Conservation (phyloP, 2,888 invertebrate genomes). For the Acanthacorydalis orientalis region DNA sequence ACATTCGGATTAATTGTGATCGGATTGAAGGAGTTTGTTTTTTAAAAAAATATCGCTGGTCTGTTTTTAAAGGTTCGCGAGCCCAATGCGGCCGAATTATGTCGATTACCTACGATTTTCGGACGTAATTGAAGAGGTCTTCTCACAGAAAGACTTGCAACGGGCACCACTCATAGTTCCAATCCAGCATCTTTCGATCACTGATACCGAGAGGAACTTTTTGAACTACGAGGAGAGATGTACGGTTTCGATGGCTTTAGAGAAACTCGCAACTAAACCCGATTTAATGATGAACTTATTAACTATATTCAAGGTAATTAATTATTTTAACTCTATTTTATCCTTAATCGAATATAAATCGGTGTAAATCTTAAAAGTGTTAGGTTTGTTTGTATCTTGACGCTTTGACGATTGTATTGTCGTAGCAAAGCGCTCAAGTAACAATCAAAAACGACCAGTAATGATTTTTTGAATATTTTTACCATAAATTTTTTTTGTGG, state of each 20-base stretch:
- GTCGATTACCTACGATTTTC: constrained; percentile 54
- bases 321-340: too few species aligned
- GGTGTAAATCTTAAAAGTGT: not conserved
- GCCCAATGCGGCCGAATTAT: constrained; percentile 37
- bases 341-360: too few species aligned
- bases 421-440: too few species aligned
- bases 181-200: constrained; percentile 48
- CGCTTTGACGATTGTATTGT: too few species aligned
- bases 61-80: constrained; percentile 37
- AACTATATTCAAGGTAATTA: constrained; percentile 49
- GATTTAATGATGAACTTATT: constrained; percentile 51
- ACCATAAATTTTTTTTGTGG: too few species aligned
- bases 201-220: constrained; percentile 43
- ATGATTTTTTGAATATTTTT: too few species aligned
- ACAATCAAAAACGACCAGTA: too few species aligned
- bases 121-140: constrained; percentile 48
- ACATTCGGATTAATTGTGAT: too few species aligned
- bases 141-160: constrained; percentile 44
- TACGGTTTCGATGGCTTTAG: constrained; percentile 42
- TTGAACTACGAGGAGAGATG: constrained; percentile 58
- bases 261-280: constrained; percentile 46
- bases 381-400: too few species aligned
- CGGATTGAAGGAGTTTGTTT: too few species aligned
- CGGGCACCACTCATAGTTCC: constrained; percentile 51
- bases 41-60: not conserved